A percentile compares a stretch with the other conserved stretches of the same genome.
Evolutionary conservation across 2,113 vertebrate genomes (phyloP).

Genomic region (Pseudorasbora parva): DNA sequence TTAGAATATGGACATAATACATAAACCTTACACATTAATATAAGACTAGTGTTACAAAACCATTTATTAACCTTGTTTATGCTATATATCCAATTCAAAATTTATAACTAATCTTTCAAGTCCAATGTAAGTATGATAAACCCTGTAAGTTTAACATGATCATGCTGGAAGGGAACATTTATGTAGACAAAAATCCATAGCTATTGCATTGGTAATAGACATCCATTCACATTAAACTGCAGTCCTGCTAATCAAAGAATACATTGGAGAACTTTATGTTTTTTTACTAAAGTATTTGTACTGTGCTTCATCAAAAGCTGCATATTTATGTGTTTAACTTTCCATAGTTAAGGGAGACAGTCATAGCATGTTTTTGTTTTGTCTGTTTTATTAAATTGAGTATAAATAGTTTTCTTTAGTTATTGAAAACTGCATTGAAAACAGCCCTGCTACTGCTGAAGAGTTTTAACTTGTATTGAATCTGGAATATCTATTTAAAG

Average conservation of each 20-base stretch:
- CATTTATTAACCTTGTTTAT: not conserved
- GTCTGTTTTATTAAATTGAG: not conserved
- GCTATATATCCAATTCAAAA: not conserved
- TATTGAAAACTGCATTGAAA: too few species aligned
- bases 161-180: not conserved
- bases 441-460: not conserved
- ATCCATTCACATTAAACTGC: not conserved
- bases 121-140: not conserved
- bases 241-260: not conserved
- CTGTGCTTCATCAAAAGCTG: not conserved
- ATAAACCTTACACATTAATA: not conserved
- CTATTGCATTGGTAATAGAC: not conserved
- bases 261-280: not conserved
- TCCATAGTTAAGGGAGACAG: not conserved
- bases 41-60: not conserved
- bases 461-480: not conserved
- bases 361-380: not conserved
- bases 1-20: not conserved
- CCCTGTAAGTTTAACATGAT: not conserved
- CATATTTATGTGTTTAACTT: conserved; percentile 1
- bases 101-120: not conserved
- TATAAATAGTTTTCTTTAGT: not conserved
- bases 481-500: conserved; percentile 1
- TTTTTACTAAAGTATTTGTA: not conserved
- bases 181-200: not conserved